Conservation (phyloP, 2,888 invertebrate genomes). For the Mesoligia furuncula region DNA sequence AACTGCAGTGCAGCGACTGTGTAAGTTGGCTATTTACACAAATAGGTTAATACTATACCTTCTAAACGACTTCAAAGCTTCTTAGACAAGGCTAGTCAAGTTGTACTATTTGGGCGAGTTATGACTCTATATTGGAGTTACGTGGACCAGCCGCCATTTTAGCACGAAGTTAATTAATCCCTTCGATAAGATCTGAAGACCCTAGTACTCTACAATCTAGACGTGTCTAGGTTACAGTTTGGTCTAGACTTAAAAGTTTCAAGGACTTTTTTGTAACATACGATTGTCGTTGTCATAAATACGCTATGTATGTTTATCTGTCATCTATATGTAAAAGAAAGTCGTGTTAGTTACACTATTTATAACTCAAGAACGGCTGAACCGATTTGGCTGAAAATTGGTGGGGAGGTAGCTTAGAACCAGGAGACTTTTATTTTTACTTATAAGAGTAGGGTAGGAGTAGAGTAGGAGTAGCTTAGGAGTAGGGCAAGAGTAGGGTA, state of each 20-base stretch:
- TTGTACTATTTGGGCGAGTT: slow-evolving; percentile 27
- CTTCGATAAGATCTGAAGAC: slow-evolving; percentile 45
- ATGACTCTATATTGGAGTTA: slow-evolving; percentile 32
- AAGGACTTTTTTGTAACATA: slow-evolving; percentile 13
- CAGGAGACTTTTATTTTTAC: too few species aligned
- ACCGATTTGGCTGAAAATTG: too few species aligned
- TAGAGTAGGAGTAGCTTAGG: too few species aligned
- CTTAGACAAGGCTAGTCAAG: slow-evolving; percentile 5
- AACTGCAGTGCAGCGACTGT: not conserved
- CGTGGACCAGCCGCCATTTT: slow-evolving; percentile 37
- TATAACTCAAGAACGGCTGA: too few species aligned
- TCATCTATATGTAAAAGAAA: too few species aligned
- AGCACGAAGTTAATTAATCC: slow-evolving; percentile 60
- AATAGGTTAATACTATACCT: not conserved
- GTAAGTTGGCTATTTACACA: too few species aligned
- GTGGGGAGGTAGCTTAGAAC: too few species aligned
- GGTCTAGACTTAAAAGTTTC: slow-evolving; percentile 29
- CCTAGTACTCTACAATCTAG: slow-evolving; percentile 22
- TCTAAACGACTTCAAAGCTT: not conserved
- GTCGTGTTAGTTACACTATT: too few species aligned
- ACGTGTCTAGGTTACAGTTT: slow-evolving; percentile 20
- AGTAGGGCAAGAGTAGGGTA: too few species aligned
- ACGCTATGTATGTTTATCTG: not conserved
- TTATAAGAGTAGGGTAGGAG: too few species aligned
- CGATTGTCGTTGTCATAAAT: not conserved